Evolutionary conservation across 2,888 invertebrate genomes (phyloP), one percentile per base, ranked within the genome.

Genomic region (Catotricha subobsoleta): DNA sequence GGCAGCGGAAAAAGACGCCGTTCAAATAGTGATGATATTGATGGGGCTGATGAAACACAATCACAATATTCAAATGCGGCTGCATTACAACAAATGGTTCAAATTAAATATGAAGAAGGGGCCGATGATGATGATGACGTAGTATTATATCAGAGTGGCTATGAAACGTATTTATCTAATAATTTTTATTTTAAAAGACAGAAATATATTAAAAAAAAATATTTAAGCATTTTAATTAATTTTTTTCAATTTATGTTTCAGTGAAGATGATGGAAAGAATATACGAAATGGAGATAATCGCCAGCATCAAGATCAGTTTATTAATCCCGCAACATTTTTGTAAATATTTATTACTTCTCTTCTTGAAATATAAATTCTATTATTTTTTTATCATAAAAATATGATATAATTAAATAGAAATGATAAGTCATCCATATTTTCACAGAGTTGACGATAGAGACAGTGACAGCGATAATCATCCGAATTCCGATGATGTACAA

Each of bases 291-390:
- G n/a, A 34, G 21, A n/a, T 5, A 21, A 34, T 20, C 16, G 34
- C 34, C 19, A 34, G n/a, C 28, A 39, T 39, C 16, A 15, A 7
- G 39, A 19, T 18, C 39, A 29, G n/a, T 39, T 39, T n/a, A 20
- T 39, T n/a, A 29, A 39, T 29, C 39, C 39, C 10, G 27, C 39
- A 27, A 28, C 39, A 18, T 39, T 39, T 39, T 20, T 39, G 39
- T 39, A 39, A 27, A 20, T 39, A 39, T 18, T 15, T 20, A 20
- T 25, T 7, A 25, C 7, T n/a, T n/a, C n/a, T n/a, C n/a, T n/a
- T n/a, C n/a, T n/a, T n/a, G n/a, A n/a, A n/a, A n/a, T n/a, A n/a
- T n/a, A n/a, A n/a, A n/a, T n/a, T n/a, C n/a, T n/a, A n/a, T n/a
- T n/a, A n/a, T n/a, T n/a, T n/a, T n/a, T n/a, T n/a, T n/a, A n/a